These are phyloP conservation scores for Nematostella vectensis DNA, from an alignment of 92 coral and sea anemone genomes.

Conservation along the genomic window DNA sequence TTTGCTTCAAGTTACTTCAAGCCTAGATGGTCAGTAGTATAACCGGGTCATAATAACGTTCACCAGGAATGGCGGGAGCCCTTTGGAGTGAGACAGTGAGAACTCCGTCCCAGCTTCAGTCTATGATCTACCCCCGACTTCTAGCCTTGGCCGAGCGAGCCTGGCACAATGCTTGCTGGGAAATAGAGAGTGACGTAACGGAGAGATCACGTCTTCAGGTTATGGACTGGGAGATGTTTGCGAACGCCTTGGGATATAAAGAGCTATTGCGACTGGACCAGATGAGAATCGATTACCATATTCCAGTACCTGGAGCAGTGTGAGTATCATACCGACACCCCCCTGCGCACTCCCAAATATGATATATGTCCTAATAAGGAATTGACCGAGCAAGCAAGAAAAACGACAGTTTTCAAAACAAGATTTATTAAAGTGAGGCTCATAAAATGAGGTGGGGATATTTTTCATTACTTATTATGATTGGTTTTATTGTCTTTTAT, in stretches of 20 bases:
- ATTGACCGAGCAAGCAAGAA: too few relatives aligned
- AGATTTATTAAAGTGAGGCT: too few relatives aligned
- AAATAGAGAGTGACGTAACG: constrained; percentile 45
- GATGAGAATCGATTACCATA: constrained; percentile 72
- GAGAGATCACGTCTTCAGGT: constrained; percentile 31
- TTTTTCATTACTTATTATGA: too few relatives aligned
- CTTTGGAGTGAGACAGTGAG: constrained; percentile 95
- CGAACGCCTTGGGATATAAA: constrained; percentile 76
- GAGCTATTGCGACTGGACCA: constrained; percentile 76
- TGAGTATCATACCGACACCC: constrained; percentile 12
- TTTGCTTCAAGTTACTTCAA: too few relatives aligned
- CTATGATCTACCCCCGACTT: constrained; percentile 86
- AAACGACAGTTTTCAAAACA: too few relatives aligned
- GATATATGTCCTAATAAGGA: too few relatives aligned
- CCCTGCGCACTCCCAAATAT: too few relatives aligned
- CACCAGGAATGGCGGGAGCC: constrained; percentile 83
- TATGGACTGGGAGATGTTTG: constrained; percentile 83
- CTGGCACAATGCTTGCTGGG: constrained; percentile 93
- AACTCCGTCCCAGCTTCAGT: constrained; percentile 82
- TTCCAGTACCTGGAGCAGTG: constrained; percentile 85
- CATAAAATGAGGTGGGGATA: too few relatives aligned
- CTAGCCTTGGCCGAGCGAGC: constrained; percentile 95
- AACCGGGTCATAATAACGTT: too few relatives aligned
- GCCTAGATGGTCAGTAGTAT: too few relatives aligned
- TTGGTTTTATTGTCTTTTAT: too few relatives aligned